Base-by-base conservation (phyloP, 2,888 invertebrate species). In the Leptinotarsa tumamoca region DNA sequence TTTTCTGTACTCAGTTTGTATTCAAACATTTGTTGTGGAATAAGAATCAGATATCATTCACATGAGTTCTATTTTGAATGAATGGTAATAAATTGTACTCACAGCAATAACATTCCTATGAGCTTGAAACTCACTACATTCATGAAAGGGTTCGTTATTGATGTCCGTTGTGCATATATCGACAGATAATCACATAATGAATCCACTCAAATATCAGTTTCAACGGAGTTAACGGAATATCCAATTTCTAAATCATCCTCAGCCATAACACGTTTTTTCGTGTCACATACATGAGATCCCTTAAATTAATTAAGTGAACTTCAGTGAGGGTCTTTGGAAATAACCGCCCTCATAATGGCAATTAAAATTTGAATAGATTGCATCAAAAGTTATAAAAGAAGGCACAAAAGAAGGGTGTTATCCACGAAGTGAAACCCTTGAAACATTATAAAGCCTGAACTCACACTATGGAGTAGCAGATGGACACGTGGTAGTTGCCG, bases 291-390 rank as follows among this genome's bases (percentile, higher is more conserved):
- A 63, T 13, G 43, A 63, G 21, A 0, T 58, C 18, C 23, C 5
- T 43, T 63, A 33, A 63, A 63, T 33, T 33, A 17, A 63, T 17
- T 63, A 15, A 27, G 4, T 61, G 61, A 61, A 27, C 61, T 43
- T 33, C 17, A 3, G 17, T 21, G 17, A 23, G 58, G 58, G 58
- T 58, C 23, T 23, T 58, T 58, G 56, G 43, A 71, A 71, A 61
- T 67, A 61, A 71, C 74, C 49, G 67, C 71, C 70, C 71, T 58
- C 21, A 74, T 71, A 74, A 74, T 71, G 67, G 71, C 71, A 74
- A 74, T 71, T 74, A 71, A 71, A 74, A 74, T 74, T 71, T 74
- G 74, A 74, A 74, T 74, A 74, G 74, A 74, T 74, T 74, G 52
- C 71, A 74, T 74, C 74, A 56, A 67, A 49, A 67, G 71, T 43